Percentiles rank a stretch among this genome's conserved stretches.
phyloP scores from a whole-genome alignment of 2,797 vertebrate species.

The Margarornis squamiger region DNA sequence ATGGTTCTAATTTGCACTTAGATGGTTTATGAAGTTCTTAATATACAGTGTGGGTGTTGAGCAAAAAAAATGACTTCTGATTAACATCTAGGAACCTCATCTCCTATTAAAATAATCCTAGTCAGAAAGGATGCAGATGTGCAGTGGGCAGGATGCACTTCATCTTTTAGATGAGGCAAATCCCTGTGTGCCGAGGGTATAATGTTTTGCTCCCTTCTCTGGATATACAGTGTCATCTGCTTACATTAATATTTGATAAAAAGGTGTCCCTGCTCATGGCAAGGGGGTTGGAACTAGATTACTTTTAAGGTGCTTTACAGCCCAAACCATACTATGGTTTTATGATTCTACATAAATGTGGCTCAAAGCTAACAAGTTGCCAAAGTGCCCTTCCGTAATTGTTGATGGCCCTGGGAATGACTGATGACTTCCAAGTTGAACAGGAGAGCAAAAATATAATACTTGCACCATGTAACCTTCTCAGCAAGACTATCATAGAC shows the following conservation, averaged over 20 bases:
- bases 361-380: background rate
- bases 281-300: accelerated
- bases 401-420: accelerated
- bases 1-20: background rate
- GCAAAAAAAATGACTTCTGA: background rate
- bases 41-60: background rate
- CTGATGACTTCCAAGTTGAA: background rate
- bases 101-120: background rate
- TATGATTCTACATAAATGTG: background rate
- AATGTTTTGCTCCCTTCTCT: background rate
- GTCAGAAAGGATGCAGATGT: background rate
- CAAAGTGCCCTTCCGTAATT: background rate
- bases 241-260: background rate
- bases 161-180: background rate
- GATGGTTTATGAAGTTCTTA: background rate
- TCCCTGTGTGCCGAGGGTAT: background rate
- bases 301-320: background rate
- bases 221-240: background rate
- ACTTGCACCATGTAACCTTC: background rate
- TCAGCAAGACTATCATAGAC: background rate
- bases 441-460: background rate
- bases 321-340: background rate
- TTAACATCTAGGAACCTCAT: background rate
- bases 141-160: background rate
- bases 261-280: background rate